phyloP scores from a whole-genome alignment of 2,113 vertebrate genomes.

The Dromiciops gliroides region DNA sequence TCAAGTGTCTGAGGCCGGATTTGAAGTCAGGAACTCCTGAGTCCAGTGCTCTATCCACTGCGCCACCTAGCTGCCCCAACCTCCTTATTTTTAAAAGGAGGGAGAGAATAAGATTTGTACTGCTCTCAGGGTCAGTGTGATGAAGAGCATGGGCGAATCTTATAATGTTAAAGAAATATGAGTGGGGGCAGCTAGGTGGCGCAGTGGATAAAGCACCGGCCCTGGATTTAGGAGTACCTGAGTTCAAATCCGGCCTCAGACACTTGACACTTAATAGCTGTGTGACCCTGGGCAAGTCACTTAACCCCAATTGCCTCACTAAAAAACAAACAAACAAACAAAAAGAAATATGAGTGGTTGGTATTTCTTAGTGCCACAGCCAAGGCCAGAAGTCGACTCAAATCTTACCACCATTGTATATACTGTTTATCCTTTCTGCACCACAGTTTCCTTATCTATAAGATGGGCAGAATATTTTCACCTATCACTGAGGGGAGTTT shows the following conservation, averaged over 20 bases:
- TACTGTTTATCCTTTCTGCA: neutral
- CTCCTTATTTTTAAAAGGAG: neutral
- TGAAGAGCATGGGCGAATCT: neutral
- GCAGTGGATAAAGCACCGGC: too few relatives aligned
- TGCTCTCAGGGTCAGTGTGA: neutral
- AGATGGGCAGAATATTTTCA: neutral
- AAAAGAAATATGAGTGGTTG: neutral
- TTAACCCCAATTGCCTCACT: too few relatives aligned
- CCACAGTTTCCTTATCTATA: neutral
- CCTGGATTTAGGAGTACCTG: too few relatives aligned
- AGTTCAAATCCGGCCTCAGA: too few relatives aligned
- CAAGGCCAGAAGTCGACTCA: neutral
- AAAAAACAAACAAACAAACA: too few relatives aligned
- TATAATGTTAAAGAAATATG: neutral
- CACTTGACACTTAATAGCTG: too few relatives aligned
- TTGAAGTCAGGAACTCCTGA: too few relatives aligned
- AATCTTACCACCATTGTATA: neutral
- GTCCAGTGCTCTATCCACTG: too few relatives aligned
- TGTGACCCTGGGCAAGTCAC: too few relatives aligned
- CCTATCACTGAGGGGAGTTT: neutral
- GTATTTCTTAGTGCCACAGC: neutral
- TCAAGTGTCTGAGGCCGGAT: too few relatives aligned
- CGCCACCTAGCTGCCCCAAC: too few relatives aligned
- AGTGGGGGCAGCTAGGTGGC: too few relatives aligned
- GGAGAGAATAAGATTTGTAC: neutral